Base-by-base conservation (phyloP, 2,113 vertebrate genomes). In the Nycticryphes semicollaris region DNA sequence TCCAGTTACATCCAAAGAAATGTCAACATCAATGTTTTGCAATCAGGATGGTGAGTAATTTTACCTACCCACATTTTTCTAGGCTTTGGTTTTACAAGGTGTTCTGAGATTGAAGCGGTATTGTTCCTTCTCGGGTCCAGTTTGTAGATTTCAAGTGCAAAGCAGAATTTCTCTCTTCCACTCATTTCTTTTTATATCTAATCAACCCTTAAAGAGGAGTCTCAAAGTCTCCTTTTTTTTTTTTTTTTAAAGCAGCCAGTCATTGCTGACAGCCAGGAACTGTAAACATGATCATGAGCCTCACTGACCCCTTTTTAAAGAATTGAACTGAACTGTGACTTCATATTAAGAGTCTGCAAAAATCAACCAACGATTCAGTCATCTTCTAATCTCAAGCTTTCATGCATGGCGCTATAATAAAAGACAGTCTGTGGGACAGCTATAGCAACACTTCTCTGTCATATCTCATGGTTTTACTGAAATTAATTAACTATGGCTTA, bases 1-100 rank as follows among this genome's bases (percentile, higher is more conserved):
- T 96, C 96, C 93, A 96, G 43, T 96, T 92, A 94, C 94, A 89
- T 92, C 94, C 96, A 93, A 93, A 90, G 93, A 96, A 96, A 91
- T 1, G 37, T 94, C 96, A 96, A 77, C 85, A 56, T 57, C 17
- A 68, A 39, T 68, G 76, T 90, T 94, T 93, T 92, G 92, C 5
- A 2, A 93, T 89, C 1, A 8, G 79, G 70, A 31, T 22, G 67
- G 70, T 91, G 94, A 96, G 63, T 94, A 85, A 85, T 94, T 87
- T 91, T 80, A 91, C 82, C 79, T 88, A 89, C 21, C 1, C 35
- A 23, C 54, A 35, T 83, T 88, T 88, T 89, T 94, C 76, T 88
- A 69, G 80, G 51, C 76, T 84, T 83, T 56, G 83, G 35, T 43
- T 88, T 96, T 89, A 92, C 79, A 94, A 81, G 93, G 90, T 96